Evolutionary conservation across 2,888 invertebrate species (phyloP), one percentile per base, ranked within the genome.

Genomic region (Drosophila gaucha): DNA sequence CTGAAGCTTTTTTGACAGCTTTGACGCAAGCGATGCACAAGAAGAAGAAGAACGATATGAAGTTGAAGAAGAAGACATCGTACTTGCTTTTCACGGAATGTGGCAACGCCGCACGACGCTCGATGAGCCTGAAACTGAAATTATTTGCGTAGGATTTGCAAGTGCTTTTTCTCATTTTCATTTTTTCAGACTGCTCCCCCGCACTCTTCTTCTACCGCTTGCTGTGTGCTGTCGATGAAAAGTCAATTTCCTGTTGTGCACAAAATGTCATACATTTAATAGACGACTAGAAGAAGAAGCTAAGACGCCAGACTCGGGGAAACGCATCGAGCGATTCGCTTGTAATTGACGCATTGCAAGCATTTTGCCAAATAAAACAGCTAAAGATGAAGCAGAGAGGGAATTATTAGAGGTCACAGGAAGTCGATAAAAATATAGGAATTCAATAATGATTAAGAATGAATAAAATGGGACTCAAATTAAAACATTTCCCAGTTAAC

Each of bases 181-280:
- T 30, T 12, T 35, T 24, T 33, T 6, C 33, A 22, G 47, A 24
- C 62, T 12, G 31, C 22, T 43, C 14, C 20, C 20, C 31, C 51
- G 31, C n/a, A 50, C 36, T 8, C 47, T 31, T 20, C 33, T 26
- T n/a, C 59, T 28, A 22, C 24, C 31, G 54, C 47, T 33, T 50
- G 57, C 50, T 24, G 35, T 26, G 24, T 56, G 54, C 75, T 87
- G 87, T 80, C 88, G 78, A 87, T 85, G 87, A 78, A 82, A 85
- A 87, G 67, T 85, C 85, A 85, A 85, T 85, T 85, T 85, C 85
- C 85, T 82, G 86, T 85, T 87, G 73, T 84, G 70, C 52, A 62
- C 59, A 82, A 86, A 88, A 82, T 86, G 80, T 78, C 65, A 46
- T 67, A 66, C 56, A 59, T 58, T 63, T 55, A 52, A 46, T 39